These are phyloP conservation scores for Aphodius sticticus DNA, from an alignment of 2,888 invertebrate genomes.

Conservation along the genomic window DNA sequence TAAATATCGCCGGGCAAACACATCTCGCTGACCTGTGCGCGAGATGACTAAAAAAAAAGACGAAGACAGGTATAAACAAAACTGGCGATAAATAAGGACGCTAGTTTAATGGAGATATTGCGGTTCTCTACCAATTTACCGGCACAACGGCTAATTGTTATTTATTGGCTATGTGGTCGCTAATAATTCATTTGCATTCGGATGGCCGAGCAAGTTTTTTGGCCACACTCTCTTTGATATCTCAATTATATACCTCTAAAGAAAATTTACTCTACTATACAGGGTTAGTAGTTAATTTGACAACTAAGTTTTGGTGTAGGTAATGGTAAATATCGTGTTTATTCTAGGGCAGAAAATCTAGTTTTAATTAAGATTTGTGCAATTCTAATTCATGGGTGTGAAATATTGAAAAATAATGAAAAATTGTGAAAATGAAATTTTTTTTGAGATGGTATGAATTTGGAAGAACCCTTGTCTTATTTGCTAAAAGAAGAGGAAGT, in stretches of 20 bases:
- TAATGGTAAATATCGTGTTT: too few species aligned
- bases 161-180: conserved; percentile 51
- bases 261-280: too few species aligned
- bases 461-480: too few species aligned
- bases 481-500: too few species aligned
- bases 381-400: too few species aligned
- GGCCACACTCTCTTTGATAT: background rate
- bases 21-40: background rate
- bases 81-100: conserved; percentile 4
- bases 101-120: conserved; percentile 54
- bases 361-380: too few species aligned
- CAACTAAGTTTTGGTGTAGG: too few species aligned
- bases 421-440: too few species aligned
- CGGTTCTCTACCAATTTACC: conserved; percentile 53
- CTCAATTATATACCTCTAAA: background rate
- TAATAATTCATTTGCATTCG: conserved; percentile 55
- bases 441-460: too few species aligned
- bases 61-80: background rate
- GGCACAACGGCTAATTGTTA: conserved; percentile 55
- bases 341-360: too few species aligned
- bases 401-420: too few species aligned
- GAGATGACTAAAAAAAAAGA: background rate
- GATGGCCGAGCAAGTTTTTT: background rate
- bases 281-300: too few species aligned
- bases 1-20: background rate